Percentiles rank a stretch among this genome's conserved stretches.
Evolutionary conservation across 2,113 vertebrate species (phyloP).

Genomic region (Dicentrarchus labrax): DNA sequence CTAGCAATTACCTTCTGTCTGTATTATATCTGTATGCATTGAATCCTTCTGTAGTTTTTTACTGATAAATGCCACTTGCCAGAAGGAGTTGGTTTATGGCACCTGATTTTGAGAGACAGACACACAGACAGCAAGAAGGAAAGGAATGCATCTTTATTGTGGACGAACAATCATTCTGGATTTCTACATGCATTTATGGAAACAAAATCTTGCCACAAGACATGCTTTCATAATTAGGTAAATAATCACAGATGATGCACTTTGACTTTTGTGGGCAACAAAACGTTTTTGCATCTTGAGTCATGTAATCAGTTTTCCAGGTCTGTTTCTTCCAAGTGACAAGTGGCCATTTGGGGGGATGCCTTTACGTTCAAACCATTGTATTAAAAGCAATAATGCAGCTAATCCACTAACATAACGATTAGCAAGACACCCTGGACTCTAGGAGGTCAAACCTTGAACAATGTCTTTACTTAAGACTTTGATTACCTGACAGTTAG

Average conservation of each 20-base stretch:
- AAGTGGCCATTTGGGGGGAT: background rate
- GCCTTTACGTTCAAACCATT: too few relatives aligned
- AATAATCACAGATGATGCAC: background rate
- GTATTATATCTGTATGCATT: slow-evolving; percentile 12
- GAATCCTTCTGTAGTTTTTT: slow-evolving; percentile 24
- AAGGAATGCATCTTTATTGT: background rate
- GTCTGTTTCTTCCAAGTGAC: background rate
- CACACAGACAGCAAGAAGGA: background rate
- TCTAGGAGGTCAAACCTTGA: slow-evolving; percentile 41
- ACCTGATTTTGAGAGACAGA: slow-evolving; percentile 2
- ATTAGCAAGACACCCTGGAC: slow-evolving; percentile 20
- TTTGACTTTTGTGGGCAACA: background rate
- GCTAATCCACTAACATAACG: slow-evolving; percentile 32
- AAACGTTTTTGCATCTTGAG: background rate
- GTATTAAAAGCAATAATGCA: background rate
- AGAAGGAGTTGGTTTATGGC: slow-evolving; percentile 3
- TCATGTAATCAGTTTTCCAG: slow-evolving; percentile 1
- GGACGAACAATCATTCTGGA: background rate
- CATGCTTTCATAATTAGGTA: background rate
- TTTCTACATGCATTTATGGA: background rate
- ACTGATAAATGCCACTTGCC: slow-evolving; percentile 39
- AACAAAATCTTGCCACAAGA: background rate
- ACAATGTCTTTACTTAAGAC: slow-evolving; percentile 35
- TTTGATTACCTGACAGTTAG: slow-evolving; percentile 28
- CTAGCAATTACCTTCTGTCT: slow-evolving; percentile 22